phyloP scores from a whole-genome alignment of 2,113 vertebrate genomes.

The Pardalotus punctatus region DNA sequence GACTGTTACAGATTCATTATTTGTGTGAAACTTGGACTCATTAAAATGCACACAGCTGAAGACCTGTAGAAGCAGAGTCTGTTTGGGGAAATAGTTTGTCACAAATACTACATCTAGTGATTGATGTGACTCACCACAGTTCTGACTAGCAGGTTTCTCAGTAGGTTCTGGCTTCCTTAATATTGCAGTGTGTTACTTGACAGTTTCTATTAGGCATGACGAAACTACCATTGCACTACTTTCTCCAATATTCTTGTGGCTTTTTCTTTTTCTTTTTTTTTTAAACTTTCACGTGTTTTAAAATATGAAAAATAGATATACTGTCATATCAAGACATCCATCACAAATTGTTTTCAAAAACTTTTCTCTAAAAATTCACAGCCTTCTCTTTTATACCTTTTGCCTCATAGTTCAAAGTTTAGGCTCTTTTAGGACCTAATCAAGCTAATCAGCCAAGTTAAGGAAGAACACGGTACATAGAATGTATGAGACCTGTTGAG shows the following conservation, averaged over 20 bases:
- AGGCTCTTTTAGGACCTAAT: neutral
- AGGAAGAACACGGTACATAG: neutral
- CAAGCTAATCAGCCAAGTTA: neutral
- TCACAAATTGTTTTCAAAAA: neutral
- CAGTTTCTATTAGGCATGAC: neutral
- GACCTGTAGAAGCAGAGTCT: neutral
- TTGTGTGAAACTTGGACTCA: neutral
- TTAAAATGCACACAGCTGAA: neutral
- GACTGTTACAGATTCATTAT: neutral
- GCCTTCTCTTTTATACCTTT: neutral
- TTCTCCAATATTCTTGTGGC: neutral
- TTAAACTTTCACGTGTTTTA: neutral
- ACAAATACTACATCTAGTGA: constrained; percentile 25
- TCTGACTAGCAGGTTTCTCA: constrained; percentile 42
- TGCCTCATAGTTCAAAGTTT: neutral
- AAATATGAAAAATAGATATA: neutral
- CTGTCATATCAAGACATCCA: neutral
- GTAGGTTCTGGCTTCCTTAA: constrained; percentile 31
- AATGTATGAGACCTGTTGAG: neutral
- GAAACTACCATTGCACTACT: neutral
- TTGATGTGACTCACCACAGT: constrained; percentile 33
- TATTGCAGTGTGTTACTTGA: neutral
- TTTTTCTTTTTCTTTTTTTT: neutral
- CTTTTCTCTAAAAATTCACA: neutral
- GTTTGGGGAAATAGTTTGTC: constrained; percentile 40